Conservation (phyloP, 2,113 vertebrate species). For the Cranoglanis bouderius region DNA sequence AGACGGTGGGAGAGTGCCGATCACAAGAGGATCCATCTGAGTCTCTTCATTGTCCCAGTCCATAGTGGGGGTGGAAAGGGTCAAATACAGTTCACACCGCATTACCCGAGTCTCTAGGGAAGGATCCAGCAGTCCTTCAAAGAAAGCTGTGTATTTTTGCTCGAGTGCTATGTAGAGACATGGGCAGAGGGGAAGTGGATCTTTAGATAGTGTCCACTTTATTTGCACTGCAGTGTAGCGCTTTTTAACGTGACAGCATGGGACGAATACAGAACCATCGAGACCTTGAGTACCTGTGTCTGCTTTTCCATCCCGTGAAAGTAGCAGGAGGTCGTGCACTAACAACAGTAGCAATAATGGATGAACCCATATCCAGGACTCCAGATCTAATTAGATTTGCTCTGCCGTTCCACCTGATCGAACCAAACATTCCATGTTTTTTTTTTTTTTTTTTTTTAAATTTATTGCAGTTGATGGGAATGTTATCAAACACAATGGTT, state of each 20-base stretch:
- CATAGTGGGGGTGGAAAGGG: constrained; percentile 43
- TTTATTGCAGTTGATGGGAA: neutral
- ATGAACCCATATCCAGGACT: neutral
- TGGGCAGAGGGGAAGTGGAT: constrained; percentile 18
- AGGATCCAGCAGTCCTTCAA: constrained; percentile 44
- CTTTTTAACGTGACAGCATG: neutral
- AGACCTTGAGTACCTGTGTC: neutral
- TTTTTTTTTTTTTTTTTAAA: too few species aligned
- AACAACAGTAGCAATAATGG: neutral
- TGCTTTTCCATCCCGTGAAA: neutral
- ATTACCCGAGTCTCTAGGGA: constrained; percentile 51
- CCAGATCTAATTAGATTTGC: neutral
- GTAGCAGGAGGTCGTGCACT: neutral
- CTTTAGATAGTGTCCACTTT: constrained; percentile 21
- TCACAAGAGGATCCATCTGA: constrained; percentile 20
- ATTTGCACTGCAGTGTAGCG: neutral
- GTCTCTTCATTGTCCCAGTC: constrained; percentile 33
- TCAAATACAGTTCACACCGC: constrained; percentile 54
- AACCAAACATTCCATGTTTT: neutral
- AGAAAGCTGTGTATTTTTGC: constrained; percentile 23
- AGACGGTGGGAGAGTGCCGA: neutral
- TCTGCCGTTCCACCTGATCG: neutral
- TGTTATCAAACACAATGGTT: neutral
- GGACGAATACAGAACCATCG: neutral
- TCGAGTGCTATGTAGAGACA: constrained; percentile 1